These are phyloP conservation scores for Coremacera marginata DNA, from an alignment of 2,888 invertebrate species.

Conservation along the genomic window DNA sequence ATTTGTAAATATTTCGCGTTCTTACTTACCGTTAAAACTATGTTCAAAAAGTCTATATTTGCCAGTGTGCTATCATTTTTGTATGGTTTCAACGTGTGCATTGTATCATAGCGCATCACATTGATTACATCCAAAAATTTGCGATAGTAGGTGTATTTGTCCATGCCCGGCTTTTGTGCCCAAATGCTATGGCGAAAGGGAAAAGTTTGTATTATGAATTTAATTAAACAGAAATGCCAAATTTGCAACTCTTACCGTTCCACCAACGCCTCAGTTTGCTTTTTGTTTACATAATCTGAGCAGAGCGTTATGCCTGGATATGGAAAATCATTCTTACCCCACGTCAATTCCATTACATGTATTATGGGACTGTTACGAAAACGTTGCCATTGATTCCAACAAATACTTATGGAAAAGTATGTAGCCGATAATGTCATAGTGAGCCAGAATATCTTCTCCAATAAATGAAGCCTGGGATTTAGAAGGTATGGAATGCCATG, in stretches of 20 bases:
- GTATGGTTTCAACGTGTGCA: constrained; percentile 54
- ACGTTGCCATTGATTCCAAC: constrained; percentile 65
- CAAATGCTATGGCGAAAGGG: constrained; percentile 48
- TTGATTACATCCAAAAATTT: constrained; percentile 55
- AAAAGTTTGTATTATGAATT: neutral
- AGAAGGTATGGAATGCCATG: constrained; percentile 64
- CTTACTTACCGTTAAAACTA: constrained; percentile 51
- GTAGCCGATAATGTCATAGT: constrained; percentile 53
- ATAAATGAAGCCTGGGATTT: constrained; percentile 58
- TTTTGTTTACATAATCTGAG: constrained; percentile 64
- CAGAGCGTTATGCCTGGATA: constrained; percentile 72
- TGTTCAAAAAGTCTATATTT: constrained; percentile 52
- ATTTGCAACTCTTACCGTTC: constrained; percentile 52
- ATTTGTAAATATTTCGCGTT: too few relatives aligned
- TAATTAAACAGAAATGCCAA: neutral
- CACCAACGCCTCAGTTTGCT: constrained; percentile 59
- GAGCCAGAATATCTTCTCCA: constrained; percentile 62
- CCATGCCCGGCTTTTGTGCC: constrained; percentile 42
- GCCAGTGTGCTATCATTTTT: constrained; percentile 56
- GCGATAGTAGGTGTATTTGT: constrained; percentile 53
- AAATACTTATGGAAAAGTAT: constrained; percentile 56
- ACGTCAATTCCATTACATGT: constrained; percentile 71
- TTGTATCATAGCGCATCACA: constrained; percentile 52
- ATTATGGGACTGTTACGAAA: constrained; percentile 71
- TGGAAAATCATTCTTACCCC: constrained; percentile 70